phyloP scores from a whole-genome alignment of 1,140 invertebrate genomes.

The Coenobita brevimanus region DNA sequence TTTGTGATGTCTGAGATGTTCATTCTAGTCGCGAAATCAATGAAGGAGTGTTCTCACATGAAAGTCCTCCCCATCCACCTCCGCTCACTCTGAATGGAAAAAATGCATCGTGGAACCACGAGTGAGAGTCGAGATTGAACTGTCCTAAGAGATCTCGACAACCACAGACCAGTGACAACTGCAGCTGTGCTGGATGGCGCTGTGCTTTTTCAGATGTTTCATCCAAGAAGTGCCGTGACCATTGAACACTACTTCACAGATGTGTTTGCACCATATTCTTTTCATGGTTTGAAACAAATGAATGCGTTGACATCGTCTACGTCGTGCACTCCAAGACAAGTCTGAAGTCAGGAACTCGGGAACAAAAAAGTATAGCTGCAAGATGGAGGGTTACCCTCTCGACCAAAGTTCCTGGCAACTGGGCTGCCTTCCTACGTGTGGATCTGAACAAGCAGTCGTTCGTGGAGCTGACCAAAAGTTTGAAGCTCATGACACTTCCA shows the following conservation, averaged over 20 bases:
- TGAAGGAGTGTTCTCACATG: background rate
- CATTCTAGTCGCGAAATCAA: background rate
- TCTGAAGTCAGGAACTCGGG: conserved; percentile 17
- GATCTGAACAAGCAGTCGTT: conserved; percentile 10
- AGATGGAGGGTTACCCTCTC: conserved; percentile 9
- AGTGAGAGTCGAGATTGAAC: background rate
- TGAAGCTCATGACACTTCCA: conserved; percentile 5
- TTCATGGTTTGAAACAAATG: conserved; percentile 13
- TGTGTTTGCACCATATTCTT: conserved; percentile 7
- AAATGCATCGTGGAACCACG: conserved; percentile 7
- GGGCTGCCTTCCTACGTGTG: conserved; percentile 10
- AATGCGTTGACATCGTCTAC: background rate
- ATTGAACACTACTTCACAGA: conserved; percentile 15
- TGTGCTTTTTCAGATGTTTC: conserved; percentile 16
- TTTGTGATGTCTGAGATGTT: too few species aligned
- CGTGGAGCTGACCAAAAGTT: background rate
- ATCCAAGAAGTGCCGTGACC: conserved; percentile 2
- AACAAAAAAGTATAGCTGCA: background rate
- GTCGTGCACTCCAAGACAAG: conserved; percentile 1
- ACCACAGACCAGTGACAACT: conserved; percentile 6
- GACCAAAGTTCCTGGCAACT: conserved; percentile 26
- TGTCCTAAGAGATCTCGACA: background rate
- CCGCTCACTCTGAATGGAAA: background rate
- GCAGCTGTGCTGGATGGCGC: background rate
- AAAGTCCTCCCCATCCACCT: background rate